phyloP scores from a whole-genome alignment of 2,797 vertebrate species.

The Agapornis canus region DNA sequence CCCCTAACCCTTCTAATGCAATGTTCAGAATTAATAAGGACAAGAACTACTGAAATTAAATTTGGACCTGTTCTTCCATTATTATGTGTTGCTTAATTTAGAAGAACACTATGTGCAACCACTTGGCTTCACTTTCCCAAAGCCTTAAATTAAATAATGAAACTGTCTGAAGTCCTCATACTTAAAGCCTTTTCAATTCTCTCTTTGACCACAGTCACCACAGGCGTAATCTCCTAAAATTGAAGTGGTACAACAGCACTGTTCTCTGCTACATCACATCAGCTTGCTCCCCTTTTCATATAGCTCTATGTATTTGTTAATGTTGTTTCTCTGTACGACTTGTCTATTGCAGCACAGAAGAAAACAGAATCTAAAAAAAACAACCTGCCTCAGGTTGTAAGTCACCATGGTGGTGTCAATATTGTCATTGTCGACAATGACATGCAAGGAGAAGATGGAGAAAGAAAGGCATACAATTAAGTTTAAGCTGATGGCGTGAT shows the following conservation, averaged over 20 bases:
- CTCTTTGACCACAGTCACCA: neutral
- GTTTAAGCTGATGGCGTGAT: conserved; percentile 51
- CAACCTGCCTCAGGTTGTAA: conserved; percentile 39
- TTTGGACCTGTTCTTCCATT: conserved; percentile 5
- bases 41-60: conserved; percentile 7
- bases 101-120: neutral
- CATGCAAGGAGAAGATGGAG: conserved; percentile 4
- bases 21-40: neutral
- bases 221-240: neutral
- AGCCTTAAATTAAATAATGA: conserved; percentile 22
- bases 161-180: neutral
- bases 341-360: neutral
- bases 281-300: neutral
- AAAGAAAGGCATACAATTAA: conserved; percentile 59
- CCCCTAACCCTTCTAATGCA: neutral
- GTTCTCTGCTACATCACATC: neutral
- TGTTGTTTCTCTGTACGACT: neutral
- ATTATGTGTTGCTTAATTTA: conserved; percentile 14
- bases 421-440: conserved; percentile 45
- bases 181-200: conserved; percentile 10
- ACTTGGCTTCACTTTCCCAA: neutral
- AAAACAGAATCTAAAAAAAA: conserved; percentile 10
- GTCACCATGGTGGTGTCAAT: conserved; percentile 30
- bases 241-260: neutral
- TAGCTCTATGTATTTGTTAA: neutral